These are phyloP conservation scores for Luidia sarsii DNA, from an alignment of 53 echinoderm and acorn worm species.

Conservation along the genomic window DNA sequence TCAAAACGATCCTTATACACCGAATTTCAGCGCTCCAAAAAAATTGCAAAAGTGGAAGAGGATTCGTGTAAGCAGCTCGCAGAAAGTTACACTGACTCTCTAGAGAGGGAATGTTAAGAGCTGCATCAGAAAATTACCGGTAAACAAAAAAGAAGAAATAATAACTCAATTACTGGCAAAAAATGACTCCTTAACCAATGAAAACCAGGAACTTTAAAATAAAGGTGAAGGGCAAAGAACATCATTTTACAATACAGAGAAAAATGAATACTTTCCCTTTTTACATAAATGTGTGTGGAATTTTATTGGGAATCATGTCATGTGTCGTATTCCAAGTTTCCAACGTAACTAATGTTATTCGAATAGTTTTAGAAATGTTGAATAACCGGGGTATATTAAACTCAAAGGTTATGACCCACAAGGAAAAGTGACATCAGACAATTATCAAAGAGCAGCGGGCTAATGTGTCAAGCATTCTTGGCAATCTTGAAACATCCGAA, in stretches of 20 bases:
- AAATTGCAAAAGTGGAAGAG: slow-evolving; percentile 1
- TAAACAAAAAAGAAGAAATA: background rate
- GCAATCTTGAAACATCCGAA: no score
- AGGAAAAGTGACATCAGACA: no score
- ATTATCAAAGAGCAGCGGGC: no score
- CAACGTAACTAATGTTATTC: slow-evolving; percentile 5
- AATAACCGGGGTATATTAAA: background rate
- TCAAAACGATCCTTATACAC: no score
- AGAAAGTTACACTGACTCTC: background rate
- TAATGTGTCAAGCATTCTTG: no score
- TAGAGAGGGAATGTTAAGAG: background rate
- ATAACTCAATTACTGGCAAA: no score
- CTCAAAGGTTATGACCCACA: no score
- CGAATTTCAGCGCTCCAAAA: background rate
- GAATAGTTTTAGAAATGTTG: slow-evolving; percentile 23
- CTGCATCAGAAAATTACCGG: background rate
- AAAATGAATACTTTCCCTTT: slow-evolving; percentile 9
- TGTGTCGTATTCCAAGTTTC: no score
- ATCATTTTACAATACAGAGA: no score
- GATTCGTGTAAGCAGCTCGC: background rate
- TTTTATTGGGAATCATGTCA: no score
- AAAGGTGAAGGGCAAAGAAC: background rate
- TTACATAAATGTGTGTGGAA: background rate
- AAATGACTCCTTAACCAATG: no score
- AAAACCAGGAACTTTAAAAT: background rate